Evolutionary conservation across 2,113 vertebrate species (phyloP).

Genomic region (Neotoma lepida): DNA sequence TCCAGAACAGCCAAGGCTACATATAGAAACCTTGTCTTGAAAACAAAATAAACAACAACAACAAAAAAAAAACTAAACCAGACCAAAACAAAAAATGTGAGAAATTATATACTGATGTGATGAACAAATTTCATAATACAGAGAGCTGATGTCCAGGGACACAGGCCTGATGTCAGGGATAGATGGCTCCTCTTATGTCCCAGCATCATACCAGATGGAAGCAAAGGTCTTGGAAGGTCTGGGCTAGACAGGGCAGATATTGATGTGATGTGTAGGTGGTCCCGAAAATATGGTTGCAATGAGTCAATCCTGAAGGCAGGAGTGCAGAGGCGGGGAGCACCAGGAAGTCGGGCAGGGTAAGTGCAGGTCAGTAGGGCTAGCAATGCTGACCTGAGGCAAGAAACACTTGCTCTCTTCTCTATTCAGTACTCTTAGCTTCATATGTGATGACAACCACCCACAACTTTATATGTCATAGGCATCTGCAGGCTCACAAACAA

Average conservation of each 20-base stretch:
- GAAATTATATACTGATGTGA: not conserved
- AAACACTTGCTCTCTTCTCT: not conserved
- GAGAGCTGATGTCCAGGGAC: not conserved
- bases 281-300: not conserved
- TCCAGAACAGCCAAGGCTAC: not conserved
- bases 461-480: not conserved
- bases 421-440: not conserved
- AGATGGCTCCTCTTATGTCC: not conserved
- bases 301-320: not conserved
- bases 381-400: too few species aligned
- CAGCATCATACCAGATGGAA: not conserved
- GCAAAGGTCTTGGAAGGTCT: not conserved
- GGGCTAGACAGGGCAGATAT: not conserved
- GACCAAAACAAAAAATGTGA: not conserved
- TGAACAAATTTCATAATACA: not conserved
- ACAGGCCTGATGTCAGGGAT: rapidly evolving
- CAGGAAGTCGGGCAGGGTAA: rapidly evolving
- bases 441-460: not conserved
- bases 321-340: not conserved
- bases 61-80: not conserved
- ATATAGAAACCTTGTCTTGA: not conserved
- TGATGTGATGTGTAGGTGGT: not conserved
- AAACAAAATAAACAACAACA: not conserved
- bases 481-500: not conserved
- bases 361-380: rapidly evolving